Conservation (phyloP, 2,888 invertebrate species). For the Eupithecia subfuscata region DNA sequence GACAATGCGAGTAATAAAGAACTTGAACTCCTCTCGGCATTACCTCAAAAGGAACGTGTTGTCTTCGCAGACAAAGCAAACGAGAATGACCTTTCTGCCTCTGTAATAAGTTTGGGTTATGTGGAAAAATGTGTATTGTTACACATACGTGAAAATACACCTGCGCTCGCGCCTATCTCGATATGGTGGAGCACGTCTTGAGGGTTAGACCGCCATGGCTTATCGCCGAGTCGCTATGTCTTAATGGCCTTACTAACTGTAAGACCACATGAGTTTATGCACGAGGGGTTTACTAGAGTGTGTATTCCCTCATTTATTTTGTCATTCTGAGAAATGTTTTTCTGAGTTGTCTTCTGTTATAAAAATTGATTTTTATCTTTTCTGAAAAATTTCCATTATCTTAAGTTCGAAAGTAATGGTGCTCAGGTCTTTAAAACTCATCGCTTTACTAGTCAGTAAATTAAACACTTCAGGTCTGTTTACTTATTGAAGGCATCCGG, state of each 20-base stretch:
- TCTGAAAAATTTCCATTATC: neutral
- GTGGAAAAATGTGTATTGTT: constrained; percentile 44
- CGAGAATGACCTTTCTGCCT: constrained; percentile 48
- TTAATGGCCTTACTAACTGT: constrained; percentile 73
- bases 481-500: constrained; percentile 38
- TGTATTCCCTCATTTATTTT: constrained; percentile 22
- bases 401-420: neutral
- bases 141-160: constrained; percentile 71
- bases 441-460: neutral
- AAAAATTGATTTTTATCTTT: neutral
- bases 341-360: constrained; percentile 12
- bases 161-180: constrained; percentile 70
- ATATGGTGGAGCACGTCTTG: constrained; percentile 77
- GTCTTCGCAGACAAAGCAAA: constrained; percentile 21
- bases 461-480: constrained; percentile 39
- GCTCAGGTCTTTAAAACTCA: neutral
- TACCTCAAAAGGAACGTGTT: constrained; percentile 51
- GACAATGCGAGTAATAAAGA: constrained; percentile 73
- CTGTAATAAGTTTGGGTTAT: constrained; percentile 40
- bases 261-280: constrained; percentile 69
- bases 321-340: constrained; percentile 28
- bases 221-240: constrained; percentile 67
- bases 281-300: constrained; percentile 61
- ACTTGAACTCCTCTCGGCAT: constrained; percentile 54
- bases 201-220: constrained; percentile 62